These are phyloP conservation scores for Upupa epops DNA, from an alignment of 2,113 vertebrate species.

Conservation along the genomic window DNA sequence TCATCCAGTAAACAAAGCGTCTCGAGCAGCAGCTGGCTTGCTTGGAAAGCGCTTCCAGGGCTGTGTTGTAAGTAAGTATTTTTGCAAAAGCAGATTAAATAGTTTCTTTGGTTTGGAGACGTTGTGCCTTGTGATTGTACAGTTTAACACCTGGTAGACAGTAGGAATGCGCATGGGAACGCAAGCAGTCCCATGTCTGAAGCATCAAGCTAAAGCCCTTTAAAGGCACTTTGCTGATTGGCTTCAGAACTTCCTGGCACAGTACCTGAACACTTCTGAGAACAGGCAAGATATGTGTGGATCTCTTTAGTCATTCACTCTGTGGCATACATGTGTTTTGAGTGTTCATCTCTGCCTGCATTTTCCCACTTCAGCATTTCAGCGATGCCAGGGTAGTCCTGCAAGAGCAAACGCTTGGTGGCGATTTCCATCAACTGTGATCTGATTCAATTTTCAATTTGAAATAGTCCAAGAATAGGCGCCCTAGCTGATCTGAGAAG, in stretches of 20 bases:
- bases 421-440: background rate
- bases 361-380: background rate
- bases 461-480: background rate
- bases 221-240: background rate
- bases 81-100: background rate
- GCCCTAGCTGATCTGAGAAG: background rate
- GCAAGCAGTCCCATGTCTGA: background rate
- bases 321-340: background rate
- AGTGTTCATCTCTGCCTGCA: background rate
- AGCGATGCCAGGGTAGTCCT: background rate
- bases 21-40: background rate
- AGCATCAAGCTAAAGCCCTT: background rate
- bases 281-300: background rate
- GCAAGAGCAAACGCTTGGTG: background rate
- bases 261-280: background rate
- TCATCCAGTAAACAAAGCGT: constrained; percentile 15
- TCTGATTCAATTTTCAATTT: background rate
- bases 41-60: background rate
- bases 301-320: background rate
- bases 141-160: background rate
- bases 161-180: background rate
- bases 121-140: background rate
- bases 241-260: background rate
- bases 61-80: constrained; percentile 23
- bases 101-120: background rate